Evolutionary conservation across 35 echinoderm and acorn worm genomes (phyloP).

Genomic region (Antedon bifida): DNA sequence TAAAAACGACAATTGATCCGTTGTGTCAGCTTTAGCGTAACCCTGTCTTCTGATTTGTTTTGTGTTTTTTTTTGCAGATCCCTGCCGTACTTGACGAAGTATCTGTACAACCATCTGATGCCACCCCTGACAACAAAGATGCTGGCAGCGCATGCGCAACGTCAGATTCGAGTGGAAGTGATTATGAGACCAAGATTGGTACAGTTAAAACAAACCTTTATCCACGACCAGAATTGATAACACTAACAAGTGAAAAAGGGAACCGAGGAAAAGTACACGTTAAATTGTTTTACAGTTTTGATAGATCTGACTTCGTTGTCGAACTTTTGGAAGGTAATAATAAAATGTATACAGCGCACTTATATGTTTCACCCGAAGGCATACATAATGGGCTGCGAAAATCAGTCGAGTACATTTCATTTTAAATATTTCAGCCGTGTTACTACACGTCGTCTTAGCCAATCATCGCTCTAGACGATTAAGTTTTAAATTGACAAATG

Average conservation of each 20-base stretch:
- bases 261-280: constrained; percentile 43
- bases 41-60: too few species aligned
- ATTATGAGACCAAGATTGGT: constrained; percentile 53
- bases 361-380: too few species aligned
- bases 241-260: background rate
- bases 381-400: too few species aligned
- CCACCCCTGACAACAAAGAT: background rate
- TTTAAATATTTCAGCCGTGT: too few species aligned
- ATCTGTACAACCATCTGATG: background rate
- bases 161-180: constrained; percentile 33
- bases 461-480: too few species aligned
- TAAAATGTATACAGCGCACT: too few species aligned
- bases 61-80: background rate
- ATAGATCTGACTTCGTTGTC: constrained; percentile 54
- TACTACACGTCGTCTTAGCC: too few species aligned
- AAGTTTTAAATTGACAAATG: too few species aligned
- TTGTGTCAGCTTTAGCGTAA: too few species aligned
- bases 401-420: too few species aligned
- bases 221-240: constrained; percentile 25
- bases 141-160: constrained; percentile 18
- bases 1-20: too few species aligned
- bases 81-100: background rate
- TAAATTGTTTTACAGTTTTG: constrained; percentile 64
- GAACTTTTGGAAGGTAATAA: constrained; percentile 47
- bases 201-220: constrained; percentile 60